phyloP scores from a whole-genome alignment of 2,888 invertebrate species.

The Eupithecia tripunctaria region DNA sequence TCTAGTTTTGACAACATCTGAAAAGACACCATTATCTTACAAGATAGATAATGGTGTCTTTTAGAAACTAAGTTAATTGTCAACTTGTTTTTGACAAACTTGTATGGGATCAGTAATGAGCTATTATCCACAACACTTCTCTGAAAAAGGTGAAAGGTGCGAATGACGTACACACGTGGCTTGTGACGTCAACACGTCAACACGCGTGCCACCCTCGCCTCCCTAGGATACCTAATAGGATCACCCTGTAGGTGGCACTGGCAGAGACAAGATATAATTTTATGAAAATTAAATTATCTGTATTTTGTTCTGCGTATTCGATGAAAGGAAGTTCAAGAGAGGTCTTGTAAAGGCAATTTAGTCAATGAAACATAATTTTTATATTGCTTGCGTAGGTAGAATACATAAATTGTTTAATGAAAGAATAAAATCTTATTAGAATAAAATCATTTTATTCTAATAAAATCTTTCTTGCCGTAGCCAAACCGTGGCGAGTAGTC shows the following conservation, averaged over 20 bases:
- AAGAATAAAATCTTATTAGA: too few species aligned
- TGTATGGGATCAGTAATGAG: background rate
- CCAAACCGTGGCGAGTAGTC: too few species aligned
- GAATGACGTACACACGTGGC: constrained; percentile 47
- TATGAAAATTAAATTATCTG: background rate
- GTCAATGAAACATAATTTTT: background rate
- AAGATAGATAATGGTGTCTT: too few species aligned
- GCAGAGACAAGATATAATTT: constrained; percentile 10
- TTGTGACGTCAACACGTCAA: constrained; percentile 57
- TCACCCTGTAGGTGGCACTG: background rate
- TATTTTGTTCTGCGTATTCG: background rate
- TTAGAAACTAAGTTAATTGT: too few species aligned
- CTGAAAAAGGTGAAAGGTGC: constrained; percentile 27
- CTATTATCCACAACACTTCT: background rate
- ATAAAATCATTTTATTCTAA: too few species aligned
- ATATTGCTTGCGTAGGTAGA: background rate
- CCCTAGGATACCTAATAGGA: constrained; percentile 7
- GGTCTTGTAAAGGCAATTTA: background rate
- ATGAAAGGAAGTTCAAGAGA: constrained; percentile 1
- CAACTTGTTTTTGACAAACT: background rate
- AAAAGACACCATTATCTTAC: too few species aligned
- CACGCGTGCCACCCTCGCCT: constrained; percentile 40
- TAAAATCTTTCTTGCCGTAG: too few species aligned
- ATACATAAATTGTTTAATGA: too few species aligned
- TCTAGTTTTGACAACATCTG: too few species aligned